Conservation (phyloP, 2,113 vertebrate species). For the Numenius arquata region DNA sequence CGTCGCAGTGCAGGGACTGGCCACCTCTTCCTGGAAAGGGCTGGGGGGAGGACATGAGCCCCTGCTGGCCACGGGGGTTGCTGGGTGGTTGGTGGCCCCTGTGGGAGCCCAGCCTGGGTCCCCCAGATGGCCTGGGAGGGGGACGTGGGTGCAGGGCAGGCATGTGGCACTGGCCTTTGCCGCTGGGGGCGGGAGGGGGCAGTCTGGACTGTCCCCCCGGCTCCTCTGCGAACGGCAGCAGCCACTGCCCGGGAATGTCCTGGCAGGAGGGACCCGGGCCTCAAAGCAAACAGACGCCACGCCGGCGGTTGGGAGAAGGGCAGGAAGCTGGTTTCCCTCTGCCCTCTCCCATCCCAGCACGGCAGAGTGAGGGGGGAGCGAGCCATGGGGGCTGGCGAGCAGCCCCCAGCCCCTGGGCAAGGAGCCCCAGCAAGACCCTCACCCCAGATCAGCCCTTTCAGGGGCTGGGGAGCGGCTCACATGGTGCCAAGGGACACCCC, state of each 20-base stretch:
- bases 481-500: accelerated
- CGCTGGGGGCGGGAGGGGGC: not conserved
- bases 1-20: not conserved
- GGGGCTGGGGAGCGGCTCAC: not conserved
- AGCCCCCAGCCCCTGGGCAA: not conserved
- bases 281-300: constrained; percentile 51
- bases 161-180: not conserved
- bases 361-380: accelerated
- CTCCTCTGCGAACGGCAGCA: not conserved
- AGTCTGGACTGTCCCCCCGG: not conserved
- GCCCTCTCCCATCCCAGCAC: not conserved
- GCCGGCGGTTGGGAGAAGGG: not conserved
- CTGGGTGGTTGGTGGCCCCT: accelerated
- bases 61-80: not conserved
- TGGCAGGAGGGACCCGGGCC: constrained; percentile 54
- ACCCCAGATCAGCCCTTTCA: not conserved
- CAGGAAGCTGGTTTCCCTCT: not conserved
- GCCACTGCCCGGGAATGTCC: constrained; percentile 46
- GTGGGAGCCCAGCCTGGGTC: not conserved
- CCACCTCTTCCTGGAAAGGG: not conserved
- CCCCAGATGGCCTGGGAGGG: accelerated
- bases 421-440: not conserved
- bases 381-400: accelerated
- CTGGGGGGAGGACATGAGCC: not conserved
- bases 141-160: accelerated